Evolutionary conservation across 1,140 invertebrate species (phyloP).

Genomic region (Nylanderia fulva): DNA sequence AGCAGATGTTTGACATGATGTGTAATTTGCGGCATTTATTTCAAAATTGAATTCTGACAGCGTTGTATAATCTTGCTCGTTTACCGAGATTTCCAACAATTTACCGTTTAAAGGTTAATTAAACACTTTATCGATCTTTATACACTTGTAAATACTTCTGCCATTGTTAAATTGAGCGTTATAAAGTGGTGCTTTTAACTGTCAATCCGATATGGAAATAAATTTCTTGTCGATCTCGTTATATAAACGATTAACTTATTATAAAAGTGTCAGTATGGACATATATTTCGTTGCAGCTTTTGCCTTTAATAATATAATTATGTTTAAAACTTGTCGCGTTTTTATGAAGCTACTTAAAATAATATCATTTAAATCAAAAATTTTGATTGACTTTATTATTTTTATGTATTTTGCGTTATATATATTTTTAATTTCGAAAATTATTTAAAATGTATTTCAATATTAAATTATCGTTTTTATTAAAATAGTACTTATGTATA

Average conservation of each 20-base stretch:
- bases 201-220: neutral
- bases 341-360: neutral
- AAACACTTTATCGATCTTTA: neutral
- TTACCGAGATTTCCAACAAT: neutral
- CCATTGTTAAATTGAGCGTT: conserved; percentile 7
- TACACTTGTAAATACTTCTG: neutral
- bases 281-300: neutral
- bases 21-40: conserved; percentile 4
- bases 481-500: neutral
- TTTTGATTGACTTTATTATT: neutral
- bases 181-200: conserved; percentile 5
- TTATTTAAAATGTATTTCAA: neutral
- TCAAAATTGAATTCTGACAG: neutral
- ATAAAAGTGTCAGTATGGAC: conserved; percentile 5
- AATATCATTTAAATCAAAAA: neutral
- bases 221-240: neutral
- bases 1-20: neutral
- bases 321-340: neutral
- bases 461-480: neutral
- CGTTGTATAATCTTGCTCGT: neutral
- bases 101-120: conserved; percentile 18
- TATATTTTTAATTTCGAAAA: neutral
- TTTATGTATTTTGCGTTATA: neutral
- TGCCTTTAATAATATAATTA: neutral
- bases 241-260: neutral